phyloP scores from a whole-genome alignment of 2,113 vertebrate genomes.

The Halcyon senegalensis region DNA sequence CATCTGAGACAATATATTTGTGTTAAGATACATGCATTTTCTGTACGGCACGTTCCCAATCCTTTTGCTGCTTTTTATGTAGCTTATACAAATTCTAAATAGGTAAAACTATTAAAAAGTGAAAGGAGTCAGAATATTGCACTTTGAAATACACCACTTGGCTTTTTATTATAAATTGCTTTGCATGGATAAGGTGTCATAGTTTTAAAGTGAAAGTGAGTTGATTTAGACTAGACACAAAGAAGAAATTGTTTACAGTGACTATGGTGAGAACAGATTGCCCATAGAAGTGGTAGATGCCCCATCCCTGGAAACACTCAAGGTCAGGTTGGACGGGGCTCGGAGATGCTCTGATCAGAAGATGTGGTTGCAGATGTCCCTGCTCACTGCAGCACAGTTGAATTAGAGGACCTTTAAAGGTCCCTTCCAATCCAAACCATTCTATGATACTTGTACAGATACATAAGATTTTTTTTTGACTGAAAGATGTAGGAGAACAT shows the following conservation, averaged over 20 bases:
- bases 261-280: too few relatives aligned
- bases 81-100: neutral
- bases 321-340: too few relatives aligned
- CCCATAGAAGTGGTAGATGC: too few relatives aligned
- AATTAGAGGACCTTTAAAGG: too few relatives aligned
- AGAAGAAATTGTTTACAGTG: too few relatives aligned
- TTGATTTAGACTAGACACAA: too few relatives aligned
- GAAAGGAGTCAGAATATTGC: neutral
- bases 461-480: neutral
- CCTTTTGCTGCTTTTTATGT: neutral
- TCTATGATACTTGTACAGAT: neutral
- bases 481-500: neutral
- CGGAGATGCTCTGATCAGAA: too few relatives aligned
- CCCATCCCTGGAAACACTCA: too few relatives aligned
- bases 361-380: too few relatives aligned
- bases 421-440: too few relatives aligned
- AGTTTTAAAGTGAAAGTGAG: too few relatives aligned
- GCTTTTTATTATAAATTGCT: neutral
- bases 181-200: neutral
- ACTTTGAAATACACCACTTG: neutral
- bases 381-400: too few relatives aligned
- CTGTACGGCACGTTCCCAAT: neutral
- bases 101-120: neutral
- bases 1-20: neutral
- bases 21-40: neutral